A percentile compares a stretch with the other conserved stretches of the same genome.
phyloP scores from a whole-genome alignment of 64 coral and sea anemone genomes.

The Catalaphyllia jardinei region DNA sequence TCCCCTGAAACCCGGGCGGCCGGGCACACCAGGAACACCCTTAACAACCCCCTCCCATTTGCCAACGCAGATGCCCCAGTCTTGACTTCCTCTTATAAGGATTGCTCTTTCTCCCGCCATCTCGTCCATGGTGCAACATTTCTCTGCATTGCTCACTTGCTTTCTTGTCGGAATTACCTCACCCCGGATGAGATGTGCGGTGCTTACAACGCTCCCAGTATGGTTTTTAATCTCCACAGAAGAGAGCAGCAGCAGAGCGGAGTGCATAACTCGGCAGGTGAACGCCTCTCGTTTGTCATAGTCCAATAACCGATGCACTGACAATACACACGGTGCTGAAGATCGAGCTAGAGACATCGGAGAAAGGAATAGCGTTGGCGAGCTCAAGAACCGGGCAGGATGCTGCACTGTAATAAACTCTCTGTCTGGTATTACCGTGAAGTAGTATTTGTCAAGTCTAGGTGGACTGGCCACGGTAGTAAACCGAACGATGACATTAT shows the following conservation, averaged over 20 bases:
- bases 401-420: slow-evolving; percentile 10
- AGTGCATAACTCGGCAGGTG: slow-evolving; percentile 45
- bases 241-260: slow-evolving; percentile 24
- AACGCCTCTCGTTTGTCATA: slow-evolving; percentile 28
- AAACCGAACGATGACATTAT: background rate
- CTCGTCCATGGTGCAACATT: slow-evolving; percentile 29
- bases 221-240: slow-evolving; percentile 58
- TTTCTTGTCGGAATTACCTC: slow-evolving; percentile 35
- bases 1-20: background rate
- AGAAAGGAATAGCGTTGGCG: slow-evolving; percentile 53
- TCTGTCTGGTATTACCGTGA: slow-evolving; percentile 16
- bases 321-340: slow-evolving; percentile 30
- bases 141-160: background rate
- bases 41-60: slow-evolving; percentile 57
- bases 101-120: slow-evolving; percentile 68
- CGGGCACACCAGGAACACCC: slow-evolving; percentile 11
- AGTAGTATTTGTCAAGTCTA: slow-evolving; percentile 6
- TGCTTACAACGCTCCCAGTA: slow-evolving; percentile 23
- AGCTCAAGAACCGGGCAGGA: slow-evolving; percentile 21
- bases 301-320: slow-evolving; percentile 42
- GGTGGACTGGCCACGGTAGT: slow-evolving; percentile 1
- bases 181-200: slow-evolving; percentile 47
- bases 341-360: slow-evolving; percentile 29
- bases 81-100: slow-evolving; percentile 69
- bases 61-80: slow-evolving; percentile 76